These are phyloP conservation scores for Brachionus rubens DNA, from an alignment of 1,140 invertebrate species.

Conservation along the genomic window DNA sequence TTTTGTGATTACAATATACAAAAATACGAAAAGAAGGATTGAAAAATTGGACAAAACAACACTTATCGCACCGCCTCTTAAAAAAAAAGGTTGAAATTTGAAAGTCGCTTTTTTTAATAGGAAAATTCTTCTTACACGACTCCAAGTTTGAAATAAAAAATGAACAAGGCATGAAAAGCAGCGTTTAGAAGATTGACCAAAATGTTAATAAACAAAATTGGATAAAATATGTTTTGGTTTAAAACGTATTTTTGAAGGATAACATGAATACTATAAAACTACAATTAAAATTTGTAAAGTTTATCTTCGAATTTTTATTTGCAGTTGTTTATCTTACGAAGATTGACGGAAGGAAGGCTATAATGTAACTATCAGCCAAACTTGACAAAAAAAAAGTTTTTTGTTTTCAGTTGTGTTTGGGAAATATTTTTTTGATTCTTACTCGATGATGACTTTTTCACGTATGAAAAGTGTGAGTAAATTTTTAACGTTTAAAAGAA, in stretches of 20 bases:
- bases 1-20: not conserved
- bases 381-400: not conserved
- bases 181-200: not conserved
- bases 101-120: no score
- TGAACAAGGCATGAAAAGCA: constrained; percentile 7
- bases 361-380: constrained; percentile 33
- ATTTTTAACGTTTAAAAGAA: constrained; percentile 25
- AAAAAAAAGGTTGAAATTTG: no score
- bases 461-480: not conserved
- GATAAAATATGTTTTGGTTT: constrained; percentile 40
- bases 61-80: constrained; percentile 7
- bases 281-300: no score
- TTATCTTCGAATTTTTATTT: no score
- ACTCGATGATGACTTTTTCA: constrained; percentile 15
- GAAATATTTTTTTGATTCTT: not conserved
- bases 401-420: not conserved
- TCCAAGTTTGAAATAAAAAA: not conserved
- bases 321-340: no score
- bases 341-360: constrained; percentile 23
- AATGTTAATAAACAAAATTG: constrained; percentile 35
- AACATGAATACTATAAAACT: constrained; percentile 40
- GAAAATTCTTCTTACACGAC: constrained; percentile 3
- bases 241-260: constrained; percentile 36
- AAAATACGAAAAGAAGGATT: not conserved
- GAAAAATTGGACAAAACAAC: constrained; percentile 23